Base-by-base conservation (phyloP, 2,797 vertebrate genomes). In the Sebastes hubbsi region DNA sequence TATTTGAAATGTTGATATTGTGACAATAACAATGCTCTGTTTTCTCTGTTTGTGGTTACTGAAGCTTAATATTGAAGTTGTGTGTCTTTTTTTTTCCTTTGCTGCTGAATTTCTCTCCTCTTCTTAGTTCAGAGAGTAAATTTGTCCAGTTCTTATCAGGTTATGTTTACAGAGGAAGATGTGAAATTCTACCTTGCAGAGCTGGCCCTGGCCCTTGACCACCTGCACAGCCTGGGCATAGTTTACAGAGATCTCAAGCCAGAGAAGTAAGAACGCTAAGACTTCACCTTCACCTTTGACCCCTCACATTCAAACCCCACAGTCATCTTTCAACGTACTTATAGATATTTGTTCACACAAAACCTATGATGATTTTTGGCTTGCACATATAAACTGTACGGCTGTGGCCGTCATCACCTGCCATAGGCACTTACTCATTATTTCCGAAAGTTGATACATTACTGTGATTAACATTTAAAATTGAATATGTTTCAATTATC, bases 81-180 rank as follows among this genome's bases (percentile, higher is more conserved):
- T 91, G 6, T 85, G n/a, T 75, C 59, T 75, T 86, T 55, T 81
- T 67, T 68, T 80, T 78, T 61, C n/a, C 46, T 77, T 78, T 91
- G 78, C 77, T 92, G 86, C 78, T 91, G 88, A 89, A 89, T 89
- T 87, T 92, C 71, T 87, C 87, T 86, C 86, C 64, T 84, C 82
- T 86, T 85, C 92, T 90, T 93, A 96, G 95, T 96, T 96, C 95
- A 96, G 97, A 97, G 96, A 96, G 96, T 97, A 98, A 98, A 97
- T 97, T 96, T 97, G 96, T 98, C 96, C 96, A 97, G 97, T 98
- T 98, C 97, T 97, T 97, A 97, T 95, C 97, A 99, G 98, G 98
- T 99, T 97, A 98, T 99, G 97, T 99, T 99, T 98, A 99, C 98
- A 97, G 98, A 99, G 97, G 98, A 99, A 97, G 98, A 99, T 97